Base-by-base conservation (phyloP, 2,113 vertebrate genomes). In the Anhinga rufa region DNA sequence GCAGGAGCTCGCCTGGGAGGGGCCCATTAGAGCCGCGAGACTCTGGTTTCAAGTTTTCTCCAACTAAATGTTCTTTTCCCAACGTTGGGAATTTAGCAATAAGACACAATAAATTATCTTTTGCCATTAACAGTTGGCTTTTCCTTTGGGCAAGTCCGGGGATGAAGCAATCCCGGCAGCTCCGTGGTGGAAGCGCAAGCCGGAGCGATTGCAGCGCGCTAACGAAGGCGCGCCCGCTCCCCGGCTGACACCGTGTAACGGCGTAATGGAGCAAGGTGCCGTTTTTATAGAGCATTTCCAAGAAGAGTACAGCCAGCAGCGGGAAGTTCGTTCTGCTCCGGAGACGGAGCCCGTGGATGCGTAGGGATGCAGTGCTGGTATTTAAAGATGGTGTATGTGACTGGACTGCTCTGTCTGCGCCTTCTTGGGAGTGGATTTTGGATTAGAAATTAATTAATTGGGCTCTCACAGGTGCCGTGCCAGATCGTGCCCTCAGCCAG, bases 311-410 rank as follows among this genome's bases (percentile, higher is more conserved):
- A 74, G 14, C 13, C 36, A 48, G 25, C 28, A 12, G 11, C 0
- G 9, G 54, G 49, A 61, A 57, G 15, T 9, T 57, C 10, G 0
- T 2, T 22, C 38, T 0, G 3, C 44, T 88, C 46, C 0, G 0
- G 28, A 72, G 40, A 29, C 0, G 2, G 36, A 54, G 44, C 7
- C n/a, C 3, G 2, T 31, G 74, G 71, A 51, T 0, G 0, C 9
- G 15, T 4, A 3, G 34, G 49, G 62, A 82, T 12, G 21, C 32
- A 64, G 24, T 3, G 2, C 3, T 28, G 34, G 38, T 5, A n/a
- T 38, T n/a, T 42, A 61, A 75, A 82, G 78, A 51, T 1, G 22
- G 31, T 22, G 13, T 9, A 12, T 1, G 32, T 12, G 54, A 57
- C 16, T 10, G n/a, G 2, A 1, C 38, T 44, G 74, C 40, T 66